Evolutionary conservation across 1,140 invertebrate genomes (phyloP).

Genomic region (Drosophila lacertosa): DNA sequence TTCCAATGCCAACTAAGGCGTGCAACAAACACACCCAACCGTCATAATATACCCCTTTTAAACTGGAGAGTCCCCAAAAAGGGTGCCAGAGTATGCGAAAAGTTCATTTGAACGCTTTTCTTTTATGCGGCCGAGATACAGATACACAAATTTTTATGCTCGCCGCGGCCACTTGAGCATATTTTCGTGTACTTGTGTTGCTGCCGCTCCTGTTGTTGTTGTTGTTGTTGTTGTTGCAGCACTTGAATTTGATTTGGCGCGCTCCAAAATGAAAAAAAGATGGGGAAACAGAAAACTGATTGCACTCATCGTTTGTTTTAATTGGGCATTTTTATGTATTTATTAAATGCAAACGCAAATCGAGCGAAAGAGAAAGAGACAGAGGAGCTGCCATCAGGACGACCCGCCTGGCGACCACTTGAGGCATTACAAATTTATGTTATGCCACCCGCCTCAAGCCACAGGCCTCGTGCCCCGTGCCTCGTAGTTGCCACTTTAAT

Average conservation of each 20-base stretch:
- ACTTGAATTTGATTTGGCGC: slow-evolving; percentile 50
- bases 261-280: slow-evolving; percentile 38
- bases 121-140: slow-evolving; percentile 61
- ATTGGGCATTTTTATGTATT: slow-evolving; percentile 71
- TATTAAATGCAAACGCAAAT: slow-evolving; percentile 54
- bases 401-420: slow-evolving; percentile 37
- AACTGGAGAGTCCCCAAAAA: not conserved
- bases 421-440: slow-evolving; percentile 23
- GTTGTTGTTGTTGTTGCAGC: slow-evolving; percentile 26
- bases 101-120: slow-evolving; percentile 80
- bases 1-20: too few relatives aligned
- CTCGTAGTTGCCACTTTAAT: slow-evolving; percentile 19
- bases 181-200: slow-evolving; percentile 47
- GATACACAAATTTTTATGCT: slow-evolving; percentile 66
- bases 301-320: slow-evolving; percentile 68
- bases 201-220: not conserved
- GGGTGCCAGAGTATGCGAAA: slow-evolving; percentile 37
- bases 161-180: slow-evolving; percentile 56
- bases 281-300: slow-evolving; percentile 30
- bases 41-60: not conserved
- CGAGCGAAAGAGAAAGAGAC: slow-evolving; percentile 5
- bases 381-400: not conserved
- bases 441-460: not conserved
- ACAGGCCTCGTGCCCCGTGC: not conserved
- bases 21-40: too few relatives aligned